Evolutionary conservation across 2,888 invertebrate species (phyloP), one percentile per base, ranked within the genome.

Genomic region (Cheilosia variabilis): DNA sequence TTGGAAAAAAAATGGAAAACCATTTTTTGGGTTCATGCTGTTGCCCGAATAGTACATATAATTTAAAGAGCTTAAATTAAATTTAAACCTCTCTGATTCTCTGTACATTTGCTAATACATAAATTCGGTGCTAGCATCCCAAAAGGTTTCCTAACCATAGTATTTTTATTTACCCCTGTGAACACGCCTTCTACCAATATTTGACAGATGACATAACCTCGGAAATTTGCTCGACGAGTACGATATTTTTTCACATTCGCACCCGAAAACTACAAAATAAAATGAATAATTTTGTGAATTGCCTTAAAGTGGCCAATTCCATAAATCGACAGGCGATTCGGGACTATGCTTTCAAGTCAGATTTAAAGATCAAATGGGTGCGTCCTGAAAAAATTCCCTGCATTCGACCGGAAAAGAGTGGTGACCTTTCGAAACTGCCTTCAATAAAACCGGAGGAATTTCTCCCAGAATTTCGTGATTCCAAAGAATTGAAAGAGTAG

Each of bases 311-410:
- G 58, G 22, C 77, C 15, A 84, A 87, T 45, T 73, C 60, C 2
- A 81, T 88, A 52, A 89, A 89, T 19, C 88, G 90, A 17, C 90
- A 90, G 63, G 69, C 89, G 4, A 82, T 90, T 13, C 90, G 91
- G 2, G 89, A 90, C 13, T 92, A 92, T 88, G 92, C 95, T 87
- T 93, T 95, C 88, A 96, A 96, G 91, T 94, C 95, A 37, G 94
- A 95, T 89, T 92, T 96, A 43, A 95, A 96, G 92, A 95, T 97
- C 57, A 95, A 96, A 93, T 97, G 97, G 97, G 93, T 94, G 6
- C 93, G 95, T 34, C 97, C 97, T 0, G 94, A 94, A 34, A 95
- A 95, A 90, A 93, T 96, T 22, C 93, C 95, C 0, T 93, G 94
- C 57, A 94, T 93, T 82, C 94, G 94, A 88, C 94, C 96, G 0